A percentile compares a stretch with the other conserved stretches of the same genome.
Evolutionary conservation across 2,888 invertebrate genomes (phyloP).

Genomic region (Diloba caeruleocephala): DNA sequence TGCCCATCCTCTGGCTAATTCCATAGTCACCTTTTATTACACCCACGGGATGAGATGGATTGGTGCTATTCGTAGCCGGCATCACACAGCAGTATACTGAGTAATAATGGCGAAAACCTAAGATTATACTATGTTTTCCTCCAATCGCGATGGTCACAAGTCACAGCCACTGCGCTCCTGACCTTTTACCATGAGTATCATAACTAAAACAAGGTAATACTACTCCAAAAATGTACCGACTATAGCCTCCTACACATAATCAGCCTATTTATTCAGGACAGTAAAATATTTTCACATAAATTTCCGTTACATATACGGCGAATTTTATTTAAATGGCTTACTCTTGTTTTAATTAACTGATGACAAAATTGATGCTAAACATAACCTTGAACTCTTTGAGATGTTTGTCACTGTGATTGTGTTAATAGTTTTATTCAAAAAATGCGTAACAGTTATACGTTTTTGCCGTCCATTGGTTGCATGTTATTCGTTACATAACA

Average conservation of each 20-base stretch:
- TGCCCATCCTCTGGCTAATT: no score
- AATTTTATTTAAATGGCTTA: slow-evolving; percentile 1
- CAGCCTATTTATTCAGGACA: neutral
- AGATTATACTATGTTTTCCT: no score
- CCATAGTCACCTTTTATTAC: no score
- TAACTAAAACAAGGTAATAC: no score
- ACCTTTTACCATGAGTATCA: no score
- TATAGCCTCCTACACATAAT: slow-evolving; percentile 13
- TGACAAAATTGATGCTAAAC: slow-evolving; percentile 11
- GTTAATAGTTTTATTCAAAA: slow-evolving; percentile 8
- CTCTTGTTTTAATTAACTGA: slow-evolving; percentile 30
- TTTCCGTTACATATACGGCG: slow-evolving; percentile 8
- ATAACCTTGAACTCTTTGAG: slow-evolving; percentile 41
- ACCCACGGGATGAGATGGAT: no score
- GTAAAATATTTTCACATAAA: slow-evolving; percentile 2
- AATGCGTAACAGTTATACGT: slow-evolving; percentile 14
- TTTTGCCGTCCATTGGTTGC: slow-evolving; percentile 4
- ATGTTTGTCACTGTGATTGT: slow-evolving; percentile 31
- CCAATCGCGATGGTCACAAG: no score
- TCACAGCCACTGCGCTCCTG: no score
- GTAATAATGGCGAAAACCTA: no score
- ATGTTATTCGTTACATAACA: slow-evolving; percentile 18
- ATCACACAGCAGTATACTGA: no score
- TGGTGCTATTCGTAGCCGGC: no score
- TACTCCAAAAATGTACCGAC: no score